Base-by-base conservation (phyloP, 2,888 invertebrate genomes). In the Invenusta paracnida region DNA sequence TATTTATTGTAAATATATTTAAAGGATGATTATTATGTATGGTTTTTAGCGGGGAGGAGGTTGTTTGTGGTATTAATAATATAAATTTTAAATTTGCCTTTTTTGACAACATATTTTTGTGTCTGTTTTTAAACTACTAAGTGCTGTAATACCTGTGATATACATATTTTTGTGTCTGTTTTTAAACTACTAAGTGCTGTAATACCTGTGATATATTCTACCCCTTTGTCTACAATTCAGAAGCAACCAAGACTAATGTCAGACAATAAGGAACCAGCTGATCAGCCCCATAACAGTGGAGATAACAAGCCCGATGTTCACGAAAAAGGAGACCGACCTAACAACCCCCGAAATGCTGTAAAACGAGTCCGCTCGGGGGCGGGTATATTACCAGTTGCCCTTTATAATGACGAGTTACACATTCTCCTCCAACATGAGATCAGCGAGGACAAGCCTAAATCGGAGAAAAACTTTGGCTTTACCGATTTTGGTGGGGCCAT, bases 351-450 rank as follows among this genome's bases (percentile, higher is more conserved):
- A 5, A n/a, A n/a, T n/a, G n/a, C n/a, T n/a, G 48, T 17, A 48
- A 5, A 17, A 11, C 73, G 73, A 5, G 2, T 23, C 17, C 11
- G 73, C 2, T n/a, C 73, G 2, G 82, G 82, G 28, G 82, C 82
- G 2, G 82, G 82, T 2, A 23, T 82, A 2, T 23, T 82, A 2
- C 82, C 82, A 2, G 29, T 82, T 2, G 29, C 29, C 5, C 30
- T 82, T 2, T 30, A 82, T 23, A 17, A 82, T 2, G n/a, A 82
- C 30, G n/a, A 28, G 11, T 23, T 82, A 5, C 30, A 29, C 27
- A 5, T 82, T 27, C 27, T 82, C n/a, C 2, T 82, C 17, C 82
- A 82, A 30, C 82, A 82, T 28, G 82, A 82, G 30, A 82, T 82
- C 30, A 29, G 5, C 11, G n/a, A 82, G 29, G 13, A 28, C 23